These are phyloP conservation scores for Meta bourneti DNA, from an alignment of 2,888 invertebrate genomes.

Conservation along the genomic window DNA sequence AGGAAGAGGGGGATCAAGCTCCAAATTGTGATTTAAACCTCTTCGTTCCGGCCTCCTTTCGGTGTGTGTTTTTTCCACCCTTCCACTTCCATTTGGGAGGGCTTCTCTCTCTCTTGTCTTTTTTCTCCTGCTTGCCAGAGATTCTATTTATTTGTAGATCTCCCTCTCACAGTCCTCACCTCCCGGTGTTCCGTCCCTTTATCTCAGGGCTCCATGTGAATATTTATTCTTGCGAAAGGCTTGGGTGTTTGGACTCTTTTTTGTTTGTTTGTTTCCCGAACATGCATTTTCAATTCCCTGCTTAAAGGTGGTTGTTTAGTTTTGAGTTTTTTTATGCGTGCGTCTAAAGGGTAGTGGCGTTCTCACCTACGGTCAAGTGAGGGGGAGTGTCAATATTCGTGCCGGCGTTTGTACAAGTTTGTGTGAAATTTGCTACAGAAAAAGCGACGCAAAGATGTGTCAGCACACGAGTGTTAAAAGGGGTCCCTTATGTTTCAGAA, in stretches of 20 bases:
- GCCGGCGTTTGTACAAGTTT: not conserved
- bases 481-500: no score
- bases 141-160: constrained; percentile 65
- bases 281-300: constrained; percentile 70
- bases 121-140: not conserved
- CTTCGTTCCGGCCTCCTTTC: constrained; percentile 25
- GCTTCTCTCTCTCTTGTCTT: constrained; percentile 17
- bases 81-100: constrained; percentile 48
- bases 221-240: constrained; percentile 58
- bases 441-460: no score
- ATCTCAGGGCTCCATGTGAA: constrained; percentile 46
- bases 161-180: constrained; percentile 13
- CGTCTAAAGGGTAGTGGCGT: not conserved
- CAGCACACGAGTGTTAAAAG: no score
- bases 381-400: constrained; percentile 32
- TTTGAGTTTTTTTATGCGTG: not conserved
- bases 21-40: constrained; percentile 76
- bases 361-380: constrained; percentile 26
- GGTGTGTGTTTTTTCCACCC: not conserved
- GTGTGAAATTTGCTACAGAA: no score
- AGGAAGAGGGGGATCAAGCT: constrained; percentile 35
- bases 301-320: constrained; percentile 11
- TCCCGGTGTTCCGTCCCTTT: constrained; percentile 28
- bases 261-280: constrained; percentile 40
- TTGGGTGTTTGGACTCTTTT: constrained; percentile 12